Evolutionary conservation across 2,113 vertebrate genomes (phyloP).

Genomic region (Tursiops truncatus): DNA sequence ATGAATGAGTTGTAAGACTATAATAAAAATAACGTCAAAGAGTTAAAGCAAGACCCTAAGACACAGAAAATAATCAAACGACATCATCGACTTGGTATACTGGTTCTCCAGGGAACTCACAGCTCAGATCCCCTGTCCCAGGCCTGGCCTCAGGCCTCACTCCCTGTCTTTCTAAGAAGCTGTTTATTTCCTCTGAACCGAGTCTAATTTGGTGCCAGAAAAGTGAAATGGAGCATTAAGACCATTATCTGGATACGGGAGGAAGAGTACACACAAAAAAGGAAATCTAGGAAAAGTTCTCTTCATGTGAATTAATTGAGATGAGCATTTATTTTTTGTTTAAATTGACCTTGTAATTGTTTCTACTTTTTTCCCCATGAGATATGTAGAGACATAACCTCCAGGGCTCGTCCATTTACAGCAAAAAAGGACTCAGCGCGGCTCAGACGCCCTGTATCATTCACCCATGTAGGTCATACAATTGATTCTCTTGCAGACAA

Average conservation of each 20-base stretch:
- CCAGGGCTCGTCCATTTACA: conserved; percentile 46
- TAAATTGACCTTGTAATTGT: conserved; percentile 67
- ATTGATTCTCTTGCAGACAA: conserved; percentile 54
- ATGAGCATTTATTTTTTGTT: conserved; percentile 70
- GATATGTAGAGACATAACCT: conserved; percentile 19
- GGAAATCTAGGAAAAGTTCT: conserved; percentile 60
- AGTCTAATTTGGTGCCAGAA: not conserved
- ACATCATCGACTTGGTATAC: not conserved
- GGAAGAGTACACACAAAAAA: conserved; percentile 20
- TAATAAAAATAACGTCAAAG: conserved; percentile 15
- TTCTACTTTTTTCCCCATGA: conserved; percentile 37
- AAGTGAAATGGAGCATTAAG: conserved; percentile 64
- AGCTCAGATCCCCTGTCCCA: not conserved
- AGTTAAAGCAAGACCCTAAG: not conserved
- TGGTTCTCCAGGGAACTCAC: not conserved
- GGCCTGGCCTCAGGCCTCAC: not conserved
- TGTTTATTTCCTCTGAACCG: conserved; percentile 41
- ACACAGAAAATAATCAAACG: not conserved
- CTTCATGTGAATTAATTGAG: conserved; percentile 65
- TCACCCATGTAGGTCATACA: conserved; percentile 62
- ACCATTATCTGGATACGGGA: conserved; percentile 47
- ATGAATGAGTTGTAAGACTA: conserved; percentile 4
- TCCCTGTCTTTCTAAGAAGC: conserved; percentile 33
- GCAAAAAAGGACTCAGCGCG: conserved; percentile 3
- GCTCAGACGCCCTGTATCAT: not conserved